These are phyloP conservation scores for Atrichornis clamosus DNA, from an alignment of 2,113 vertebrate genomes.

Conservation along the genomic window DNA sequence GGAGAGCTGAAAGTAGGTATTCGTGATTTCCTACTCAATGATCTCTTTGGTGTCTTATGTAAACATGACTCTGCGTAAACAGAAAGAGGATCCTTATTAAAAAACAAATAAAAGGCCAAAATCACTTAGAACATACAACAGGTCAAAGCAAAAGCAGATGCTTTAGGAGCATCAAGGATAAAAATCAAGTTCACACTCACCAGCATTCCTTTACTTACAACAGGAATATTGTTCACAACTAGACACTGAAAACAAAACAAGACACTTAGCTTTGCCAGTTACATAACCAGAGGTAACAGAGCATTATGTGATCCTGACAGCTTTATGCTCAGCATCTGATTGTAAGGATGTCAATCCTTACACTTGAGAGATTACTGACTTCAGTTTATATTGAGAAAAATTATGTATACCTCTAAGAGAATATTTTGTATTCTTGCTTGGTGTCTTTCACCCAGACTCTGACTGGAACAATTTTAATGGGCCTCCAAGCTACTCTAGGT, in stretches of 20 bases:
- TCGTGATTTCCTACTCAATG: constrained; percentile 45
- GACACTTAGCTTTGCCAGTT: neutral
- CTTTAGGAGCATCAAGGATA: neutral
- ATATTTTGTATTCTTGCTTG: neutral
- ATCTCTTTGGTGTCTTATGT: constrained; percentile 74
- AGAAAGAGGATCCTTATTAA: neutral
- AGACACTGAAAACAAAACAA: neutral
- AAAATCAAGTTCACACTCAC: neutral
- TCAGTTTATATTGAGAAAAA: neutral
- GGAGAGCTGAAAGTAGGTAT: constrained; percentile 73
- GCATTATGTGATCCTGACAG: neutral
- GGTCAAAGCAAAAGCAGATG: neutral
- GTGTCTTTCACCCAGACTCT: neutral
- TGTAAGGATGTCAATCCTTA: neutral
- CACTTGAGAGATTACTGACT: neutral
- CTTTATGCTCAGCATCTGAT: neutral
- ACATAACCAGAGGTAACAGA: neutral
- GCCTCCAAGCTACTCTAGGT: too few species aligned
- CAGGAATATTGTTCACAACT: neutral
- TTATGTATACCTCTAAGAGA: neutral
- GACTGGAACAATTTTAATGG: neutral
- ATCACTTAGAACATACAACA: neutral
- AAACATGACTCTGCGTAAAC: constrained; percentile 55
- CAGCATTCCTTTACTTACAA: neutral
- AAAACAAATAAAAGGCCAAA: neutral